phyloP scores from a whole-genome alignment of 2,113 vertebrate genomes.

The Symphodus melops region DNA sequence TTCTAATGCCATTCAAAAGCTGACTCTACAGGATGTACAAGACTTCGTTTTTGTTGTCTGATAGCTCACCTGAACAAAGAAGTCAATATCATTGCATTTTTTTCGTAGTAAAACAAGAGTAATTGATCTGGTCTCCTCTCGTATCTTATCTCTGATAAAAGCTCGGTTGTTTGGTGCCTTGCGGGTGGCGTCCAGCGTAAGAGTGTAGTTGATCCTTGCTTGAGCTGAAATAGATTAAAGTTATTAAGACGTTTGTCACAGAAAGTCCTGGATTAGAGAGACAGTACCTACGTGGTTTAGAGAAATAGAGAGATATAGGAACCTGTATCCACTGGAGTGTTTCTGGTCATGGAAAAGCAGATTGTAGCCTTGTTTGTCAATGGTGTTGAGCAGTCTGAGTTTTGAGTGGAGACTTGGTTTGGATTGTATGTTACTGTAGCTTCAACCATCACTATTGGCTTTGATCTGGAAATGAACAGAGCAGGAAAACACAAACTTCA shows the following conservation, averaged over 20 bases:
- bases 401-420: conserved; percentile 59
- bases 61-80: conserved; percentile 68
- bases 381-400: conserved; percentile 38
- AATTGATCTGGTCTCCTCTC: background rate
- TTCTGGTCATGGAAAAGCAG: conserved; percentile 74
- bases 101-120: rapidly evolving
- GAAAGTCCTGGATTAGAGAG: background rate
- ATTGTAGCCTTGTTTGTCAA: conserved; percentile 4
- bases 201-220: conserved; percentile 68
- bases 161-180: conserved; percentile 70
- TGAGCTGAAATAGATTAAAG: conserved; percentile 46
- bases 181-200: conserved; percentile 76
- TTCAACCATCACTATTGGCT: conserved; percentile 76
- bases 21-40: background rate
- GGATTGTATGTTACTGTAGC: conserved; percentile 57
- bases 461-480: conserved; percentile 68
- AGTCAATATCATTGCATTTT: rapidly evolving
- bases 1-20: background rate
- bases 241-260: background rate
- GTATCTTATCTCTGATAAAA: conserved; percentile 36
- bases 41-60: background rate
- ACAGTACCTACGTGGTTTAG: background rate
- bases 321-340: conserved; percentile 46
- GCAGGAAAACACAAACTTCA: background rate
- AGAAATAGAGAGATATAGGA: background rate